Conservation (phyloP, 2,888 invertebrate species). For the Nymphalis urticae region DNA sequence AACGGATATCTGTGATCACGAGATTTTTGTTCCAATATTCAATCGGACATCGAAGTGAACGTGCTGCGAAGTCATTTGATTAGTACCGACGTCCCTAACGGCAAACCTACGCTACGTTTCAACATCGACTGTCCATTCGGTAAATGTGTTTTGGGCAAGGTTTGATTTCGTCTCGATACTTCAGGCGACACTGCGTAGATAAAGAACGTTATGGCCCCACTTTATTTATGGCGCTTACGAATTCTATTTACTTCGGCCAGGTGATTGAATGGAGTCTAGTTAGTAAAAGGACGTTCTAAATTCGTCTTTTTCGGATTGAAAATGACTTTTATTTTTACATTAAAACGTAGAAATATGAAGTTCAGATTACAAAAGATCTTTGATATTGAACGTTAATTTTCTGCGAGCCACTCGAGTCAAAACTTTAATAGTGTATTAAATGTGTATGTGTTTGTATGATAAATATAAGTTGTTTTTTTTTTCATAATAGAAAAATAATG, state of each 20-base stretch:
- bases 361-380: neutral
- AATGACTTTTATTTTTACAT: too few species aligned
- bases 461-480: too few species aligned
- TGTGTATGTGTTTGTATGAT: too few species aligned
- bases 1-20: constrained; percentile 22
- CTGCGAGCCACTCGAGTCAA: too few species aligned
- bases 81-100: constrained; percentile 41
- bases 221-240: constrained; percentile 4
- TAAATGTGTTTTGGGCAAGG: constrained; percentile 52
- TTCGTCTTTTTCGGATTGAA: too few species aligned
- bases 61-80: constrained; percentile 50
- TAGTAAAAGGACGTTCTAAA: neutral
- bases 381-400: neutral
- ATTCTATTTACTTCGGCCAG: constrained; percentile 8
- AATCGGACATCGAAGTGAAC: constrained; percentile 42
- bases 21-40: constrained; percentile 39
- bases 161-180: constrained; percentile 24
- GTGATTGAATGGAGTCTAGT: constrained; percentile 5
- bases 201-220: constrained; percentile 12
- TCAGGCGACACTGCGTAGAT: constrained; percentile 22
- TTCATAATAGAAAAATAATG: too few species aligned
- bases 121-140: constrained; percentile 50
- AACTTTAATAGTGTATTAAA: too few species aligned
- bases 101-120: constrained; percentile 30
- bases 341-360: too few species aligned